Conservation (phyloP, 2,797 vertebrate species). For the Taenioides sp. region DNA sequence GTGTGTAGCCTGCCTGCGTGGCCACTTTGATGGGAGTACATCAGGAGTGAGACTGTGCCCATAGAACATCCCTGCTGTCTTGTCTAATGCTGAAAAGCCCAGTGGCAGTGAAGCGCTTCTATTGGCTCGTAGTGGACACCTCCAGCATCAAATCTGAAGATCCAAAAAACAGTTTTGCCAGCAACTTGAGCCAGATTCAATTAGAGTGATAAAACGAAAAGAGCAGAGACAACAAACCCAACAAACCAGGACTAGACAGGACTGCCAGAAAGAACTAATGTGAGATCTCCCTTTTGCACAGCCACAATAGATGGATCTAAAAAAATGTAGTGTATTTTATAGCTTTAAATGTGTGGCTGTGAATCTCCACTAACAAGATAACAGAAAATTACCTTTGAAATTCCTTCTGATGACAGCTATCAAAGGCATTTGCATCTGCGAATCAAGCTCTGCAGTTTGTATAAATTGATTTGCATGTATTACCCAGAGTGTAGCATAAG, state of each 20-base stretch:
- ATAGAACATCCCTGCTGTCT: constrained; percentile 52
- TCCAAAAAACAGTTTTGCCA: constrained; percentile 57
- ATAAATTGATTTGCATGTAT: constrained; percentile 27
- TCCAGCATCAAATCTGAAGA: constrained; percentile 67
- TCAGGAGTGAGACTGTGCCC: constrained; percentile 50
- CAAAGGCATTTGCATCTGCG: constrained; percentile 40
- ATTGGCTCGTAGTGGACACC: constrained; percentile 64
- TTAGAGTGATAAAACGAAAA: constrained; percentile 68
- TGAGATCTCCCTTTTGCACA: constrained; percentile 32
- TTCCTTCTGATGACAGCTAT: constrained; percentile 39
- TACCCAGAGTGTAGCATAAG: constrained; percentile 26
- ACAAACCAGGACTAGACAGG: constrained; percentile 27
- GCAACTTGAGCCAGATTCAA: constrained; percentile 63
- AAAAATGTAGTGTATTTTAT: constrained; percentile 19
- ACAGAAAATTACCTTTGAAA: constrained; percentile 42
- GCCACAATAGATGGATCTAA: constrained; percentile 34
- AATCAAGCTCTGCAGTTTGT: constrained; percentile 27
- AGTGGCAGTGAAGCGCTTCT: constrained; percentile 56
- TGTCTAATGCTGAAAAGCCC: constrained; percentile 59
- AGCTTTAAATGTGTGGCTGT: constrained; percentile 17
- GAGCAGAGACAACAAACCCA: constrained; percentile 59
- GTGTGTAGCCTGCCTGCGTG: neutral
- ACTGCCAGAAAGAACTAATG: constrained; percentile 43
- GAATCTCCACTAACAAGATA: constrained; percentile 28
- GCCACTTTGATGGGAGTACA: constrained; percentile 66